Percentiles rank a stretch among this genome's conserved stretches.
These are phyloP conservation scores for Hydraecia micacea DNA, from an alignment of 2,888 invertebrate genomes.

Conservation along the genomic window DNA sequence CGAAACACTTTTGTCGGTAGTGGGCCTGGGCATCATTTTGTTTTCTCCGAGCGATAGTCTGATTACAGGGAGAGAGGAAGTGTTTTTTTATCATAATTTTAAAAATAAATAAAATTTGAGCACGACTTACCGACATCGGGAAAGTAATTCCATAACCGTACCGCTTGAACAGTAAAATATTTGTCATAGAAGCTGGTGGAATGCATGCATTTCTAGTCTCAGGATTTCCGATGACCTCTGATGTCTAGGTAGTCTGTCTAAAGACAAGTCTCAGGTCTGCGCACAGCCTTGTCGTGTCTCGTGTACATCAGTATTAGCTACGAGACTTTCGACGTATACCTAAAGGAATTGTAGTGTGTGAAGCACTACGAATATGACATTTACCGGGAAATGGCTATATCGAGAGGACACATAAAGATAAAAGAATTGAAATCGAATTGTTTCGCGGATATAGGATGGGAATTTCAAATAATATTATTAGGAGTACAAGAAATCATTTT, in stretches of 20 bases:
- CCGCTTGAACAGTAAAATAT: no score
- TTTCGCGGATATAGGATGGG: not conserved
- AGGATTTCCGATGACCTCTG: no score
- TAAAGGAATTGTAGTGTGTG: constrained; percentile 5
- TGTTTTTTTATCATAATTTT: no score
- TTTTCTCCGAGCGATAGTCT: not conserved
- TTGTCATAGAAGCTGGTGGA: no score
- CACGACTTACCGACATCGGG: no score
- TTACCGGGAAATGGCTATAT: not conserved
- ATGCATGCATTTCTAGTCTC: no score
- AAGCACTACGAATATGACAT: not conserved
- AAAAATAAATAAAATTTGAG: no score
- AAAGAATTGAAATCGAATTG: not conserved
- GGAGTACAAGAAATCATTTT: not conserved
- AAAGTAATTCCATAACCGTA: no score
- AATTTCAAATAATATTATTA: not conserved
- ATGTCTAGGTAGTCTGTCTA: no score
- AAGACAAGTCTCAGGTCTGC: not conserved
- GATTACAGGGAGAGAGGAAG: no score
- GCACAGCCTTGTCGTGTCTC: not conserved
- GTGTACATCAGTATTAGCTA: not conserved
- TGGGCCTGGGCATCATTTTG: not conserved
- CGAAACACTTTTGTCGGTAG: not conserved
- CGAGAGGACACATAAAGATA: not conserved
- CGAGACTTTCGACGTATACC: not conserved